Percentiles rank a stretch among this genome's conserved stretches.
phyloP scores from a whole-genome alignment of 1,140 invertebrate genomes.

The Pristionchus pacificus region DNA sequence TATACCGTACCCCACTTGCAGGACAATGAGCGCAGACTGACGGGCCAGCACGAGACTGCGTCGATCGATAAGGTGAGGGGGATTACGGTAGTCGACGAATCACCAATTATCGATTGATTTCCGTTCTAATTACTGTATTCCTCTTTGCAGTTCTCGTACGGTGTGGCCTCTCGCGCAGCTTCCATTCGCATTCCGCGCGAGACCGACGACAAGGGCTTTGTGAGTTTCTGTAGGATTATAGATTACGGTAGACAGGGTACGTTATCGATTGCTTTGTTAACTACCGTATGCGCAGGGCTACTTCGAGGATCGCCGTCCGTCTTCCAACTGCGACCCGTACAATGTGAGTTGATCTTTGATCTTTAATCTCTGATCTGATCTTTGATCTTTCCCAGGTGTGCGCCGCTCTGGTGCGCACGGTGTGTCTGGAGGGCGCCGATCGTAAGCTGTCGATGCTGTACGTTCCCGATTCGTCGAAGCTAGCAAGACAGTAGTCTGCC shows the following conservation, averaged over 20 bases:
- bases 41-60: constrained; percentile 78
- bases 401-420: constrained; percentile 23
- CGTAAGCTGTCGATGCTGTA: constrained; percentile 30
- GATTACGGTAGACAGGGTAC: too few species aligned
- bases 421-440: constrained; percentile 25
- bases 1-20: neutral
- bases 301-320: constrained; percentile 82
- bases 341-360: too few species aligned
- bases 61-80: constrained; percentile 81
- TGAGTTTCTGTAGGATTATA: constrained; percentile 5
- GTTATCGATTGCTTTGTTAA: too few species aligned
- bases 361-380: constrained; percentile 36
- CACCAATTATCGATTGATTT: too few species aligned
- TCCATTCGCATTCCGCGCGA: constrained; percentile 77
- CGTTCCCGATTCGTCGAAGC: too few species aligned
- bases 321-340: constrained; percentile 88
- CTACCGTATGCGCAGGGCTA: constrained; percentile 81
- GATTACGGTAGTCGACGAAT: too few species aligned
- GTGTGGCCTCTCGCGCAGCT: constrained; percentile 73
- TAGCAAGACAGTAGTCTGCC: too few species aligned
- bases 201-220: constrained; percentile 73
- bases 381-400: too few species aligned
- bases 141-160: constrained; percentile 76
- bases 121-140: too few species aligned
- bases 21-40: constrained; percentile 78